phyloP scores from a whole-genome alignment of 2,113 vertebrate genomes.

The Ardeotis arabs region DNA sequence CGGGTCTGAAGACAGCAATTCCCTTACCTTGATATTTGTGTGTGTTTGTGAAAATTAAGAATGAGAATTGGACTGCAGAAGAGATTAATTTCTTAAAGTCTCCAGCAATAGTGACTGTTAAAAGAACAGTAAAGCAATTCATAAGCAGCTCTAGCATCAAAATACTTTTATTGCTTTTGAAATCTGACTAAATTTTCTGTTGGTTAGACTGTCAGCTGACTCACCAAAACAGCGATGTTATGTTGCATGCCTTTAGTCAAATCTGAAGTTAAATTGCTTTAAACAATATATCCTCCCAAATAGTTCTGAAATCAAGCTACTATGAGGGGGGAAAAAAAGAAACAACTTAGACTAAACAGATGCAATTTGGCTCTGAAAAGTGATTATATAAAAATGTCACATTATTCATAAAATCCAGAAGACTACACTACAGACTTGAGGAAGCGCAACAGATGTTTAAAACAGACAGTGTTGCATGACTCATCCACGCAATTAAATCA shows the following conservation, averaged over 20 bases:
- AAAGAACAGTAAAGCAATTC: neutral
- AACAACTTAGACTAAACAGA: neutral
- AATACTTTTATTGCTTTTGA: neutral
- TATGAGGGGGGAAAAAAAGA: neutral
- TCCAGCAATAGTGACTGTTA: neutral
- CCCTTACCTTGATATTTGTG: neutral
- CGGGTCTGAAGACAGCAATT: rapidly evolving
- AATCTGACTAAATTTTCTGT: neutral
- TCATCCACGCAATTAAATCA: neutral
- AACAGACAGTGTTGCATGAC: neutral
- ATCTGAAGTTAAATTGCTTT: neutral
- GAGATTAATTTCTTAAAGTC: neutral
- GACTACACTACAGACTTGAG: neutral
- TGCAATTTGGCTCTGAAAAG: neutral
- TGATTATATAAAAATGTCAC: neutral
- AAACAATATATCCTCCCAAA: neutral
- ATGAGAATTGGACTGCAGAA: neutral
- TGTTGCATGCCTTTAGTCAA: neutral
- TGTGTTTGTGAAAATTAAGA: neutral
- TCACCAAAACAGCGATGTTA: neutral
- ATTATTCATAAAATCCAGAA: conserved; percentile 8
- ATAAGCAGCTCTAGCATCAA: neutral
- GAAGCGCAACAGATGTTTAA: neutral
- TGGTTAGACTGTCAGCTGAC: neutral
- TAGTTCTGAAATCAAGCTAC: neutral